Evolutionary conservation across 2,797 vertebrate genomes (phyloP).

Genomic region (Anguilla marmorata): DNA sequence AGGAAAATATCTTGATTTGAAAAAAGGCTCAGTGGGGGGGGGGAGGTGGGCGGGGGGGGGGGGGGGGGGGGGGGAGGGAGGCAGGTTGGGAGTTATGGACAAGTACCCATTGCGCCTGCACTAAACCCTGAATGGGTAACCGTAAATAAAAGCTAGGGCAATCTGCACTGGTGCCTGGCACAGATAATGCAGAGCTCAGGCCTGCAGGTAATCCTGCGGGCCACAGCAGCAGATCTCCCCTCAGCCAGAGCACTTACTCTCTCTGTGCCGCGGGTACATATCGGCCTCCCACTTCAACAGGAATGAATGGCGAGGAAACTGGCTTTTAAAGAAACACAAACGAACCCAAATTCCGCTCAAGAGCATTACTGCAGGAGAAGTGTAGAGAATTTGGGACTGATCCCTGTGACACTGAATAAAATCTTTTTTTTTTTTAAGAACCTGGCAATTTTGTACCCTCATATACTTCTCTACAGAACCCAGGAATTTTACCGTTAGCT

Average conservation of each 20-base stretch:
- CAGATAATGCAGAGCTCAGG: slow-evolving; percentile 69
- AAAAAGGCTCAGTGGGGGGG: neutral
- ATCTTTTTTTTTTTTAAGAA: neutral
- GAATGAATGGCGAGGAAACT: neutral
- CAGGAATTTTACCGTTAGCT: neutral
- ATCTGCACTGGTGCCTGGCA: slow-evolving; percentile 73
- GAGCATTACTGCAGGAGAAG: neutral
- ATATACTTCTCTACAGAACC: neutral
- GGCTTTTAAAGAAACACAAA: neutral
- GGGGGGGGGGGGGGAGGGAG: neutral
- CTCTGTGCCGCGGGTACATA: slow-evolving; percentile 64
- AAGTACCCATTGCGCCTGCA: slow-evolving; percentile 64
- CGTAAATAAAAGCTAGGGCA: slow-evolving; percentile 59
- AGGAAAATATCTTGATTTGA: neutral
- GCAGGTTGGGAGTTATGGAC: neutral
- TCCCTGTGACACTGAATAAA: neutral
- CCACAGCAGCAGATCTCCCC: slow-evolving; percentile 65
- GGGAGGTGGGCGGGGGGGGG: neutral
- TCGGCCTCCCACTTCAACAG: slow-evolving; percentile 40
- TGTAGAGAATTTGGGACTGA: neutral
- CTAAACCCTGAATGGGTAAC: slow-evolving; percentile 77
- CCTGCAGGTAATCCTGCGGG: slow-evolving; percentile 60
- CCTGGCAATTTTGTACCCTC: neutral
- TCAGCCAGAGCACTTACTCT: slow-evolving; percentile 62
- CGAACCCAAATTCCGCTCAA: neutral